These are phyloP conservation scores for Brachypodius melanocephalos DNA, from an alignment of 2,113 vertebrate genomes.

Conservation along the genomic window DNA sequence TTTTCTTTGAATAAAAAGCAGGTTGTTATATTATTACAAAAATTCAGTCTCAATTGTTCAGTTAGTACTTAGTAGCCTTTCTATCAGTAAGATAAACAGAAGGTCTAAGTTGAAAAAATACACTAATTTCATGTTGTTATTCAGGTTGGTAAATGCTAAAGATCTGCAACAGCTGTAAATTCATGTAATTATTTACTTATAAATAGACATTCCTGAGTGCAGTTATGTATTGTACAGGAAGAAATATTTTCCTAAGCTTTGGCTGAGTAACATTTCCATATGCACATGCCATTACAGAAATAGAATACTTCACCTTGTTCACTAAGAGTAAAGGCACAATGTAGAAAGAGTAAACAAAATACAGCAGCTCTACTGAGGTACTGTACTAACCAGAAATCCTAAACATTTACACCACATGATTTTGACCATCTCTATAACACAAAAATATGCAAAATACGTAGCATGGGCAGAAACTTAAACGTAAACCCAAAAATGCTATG, in stretches of 20 bases:
- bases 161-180: not conserved
- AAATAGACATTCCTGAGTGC: not conserved
- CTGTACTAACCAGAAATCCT: not conserved
- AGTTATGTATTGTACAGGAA: not conserved
- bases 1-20: not conserved
- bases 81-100: not conserved
- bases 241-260: not conserved
- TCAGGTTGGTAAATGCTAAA: not conserved
- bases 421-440: not conserved
- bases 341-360: not conserved
- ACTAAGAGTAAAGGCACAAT: not conserved
- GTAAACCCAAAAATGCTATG: not conserved
- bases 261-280: not conserved
- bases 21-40: not conserved
- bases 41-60: not conserved
- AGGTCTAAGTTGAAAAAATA: not conserved
- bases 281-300: not conserved
- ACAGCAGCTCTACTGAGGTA: not conserved
- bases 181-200: not conserved
- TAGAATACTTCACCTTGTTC: not conserved
- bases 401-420: not conserved
- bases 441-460: not conserved
- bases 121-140: not conserved
- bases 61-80: not conserved
- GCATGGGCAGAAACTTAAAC: not conserved